phyloP scores from a whole-genome alignment of 53 echinoderm and acorn worm species.

The Antedon mediterranea region DNA sequence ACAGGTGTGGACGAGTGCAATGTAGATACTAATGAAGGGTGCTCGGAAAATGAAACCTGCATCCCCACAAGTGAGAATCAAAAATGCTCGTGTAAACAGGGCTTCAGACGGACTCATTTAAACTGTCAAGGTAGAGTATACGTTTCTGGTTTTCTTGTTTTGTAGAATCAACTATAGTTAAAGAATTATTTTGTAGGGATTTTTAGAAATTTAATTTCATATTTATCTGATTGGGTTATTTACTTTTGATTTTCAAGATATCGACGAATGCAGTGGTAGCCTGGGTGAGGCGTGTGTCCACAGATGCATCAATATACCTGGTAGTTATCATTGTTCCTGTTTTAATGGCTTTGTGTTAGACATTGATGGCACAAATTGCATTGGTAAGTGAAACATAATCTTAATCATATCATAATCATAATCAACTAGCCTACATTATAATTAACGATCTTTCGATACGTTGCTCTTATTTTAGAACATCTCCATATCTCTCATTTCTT shows the following conservation, averaged over 20 bases:
- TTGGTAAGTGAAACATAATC: slow-evolving; percentile 43
- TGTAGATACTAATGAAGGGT: slow-evolving; percentile 51
- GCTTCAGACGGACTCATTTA: slow-evolving; percentile 18
- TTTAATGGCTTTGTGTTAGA: slow-evolving; percentile 51
- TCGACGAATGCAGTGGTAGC: slow-evolving; percentile 66
- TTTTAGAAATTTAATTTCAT: too few relatives aligned
- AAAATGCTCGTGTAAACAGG: slow-evolving; percentile 78
- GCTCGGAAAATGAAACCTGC: slow-evolving; percentile 78
- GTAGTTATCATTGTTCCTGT: slow-evolving; percentile 67
- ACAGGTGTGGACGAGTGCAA: slow-evolving; percentile 85
- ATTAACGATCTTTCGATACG: too few relatives aligned
- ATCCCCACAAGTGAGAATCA: slow-evolving; percentile 60
- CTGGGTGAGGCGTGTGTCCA: slow-evolving; percentile 77
- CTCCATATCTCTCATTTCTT: too few relatives aligned
- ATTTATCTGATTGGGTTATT: too few relatives aligned
- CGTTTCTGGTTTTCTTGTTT: too few relatives aligned
- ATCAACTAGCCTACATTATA: too few relatives aligned
- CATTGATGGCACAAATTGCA: slow-evolving; percentile 62
- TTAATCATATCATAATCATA: background rate
- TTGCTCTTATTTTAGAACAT: too few relatives aligned
- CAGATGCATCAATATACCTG: slow-evolving; percentile 65
- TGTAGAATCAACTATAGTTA: too few relatives aligned
- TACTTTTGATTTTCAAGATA: too few relatives aligned
- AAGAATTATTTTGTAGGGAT: too few relatives aligned
- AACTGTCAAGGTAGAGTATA: background rate